Evolutionary conservation across 2,797 vertebrate genomes (phyloP), one percentile per base, ranked within the genome.

Genomic region (Pantherophis alleghaniensis): DNA sequence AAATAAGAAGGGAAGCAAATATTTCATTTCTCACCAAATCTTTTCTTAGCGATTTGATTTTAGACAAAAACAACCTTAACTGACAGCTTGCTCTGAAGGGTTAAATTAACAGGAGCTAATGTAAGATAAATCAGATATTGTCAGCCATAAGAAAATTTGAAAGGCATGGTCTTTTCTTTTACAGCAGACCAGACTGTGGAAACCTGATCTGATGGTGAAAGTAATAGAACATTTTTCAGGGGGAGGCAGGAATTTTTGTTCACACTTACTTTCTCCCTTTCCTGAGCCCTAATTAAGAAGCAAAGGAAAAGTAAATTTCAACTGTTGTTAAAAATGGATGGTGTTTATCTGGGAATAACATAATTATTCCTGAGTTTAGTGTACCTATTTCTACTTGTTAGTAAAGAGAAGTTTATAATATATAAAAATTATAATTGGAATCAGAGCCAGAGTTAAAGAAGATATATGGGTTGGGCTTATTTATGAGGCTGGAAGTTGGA

Each of bases 241-340:
- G 0, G 1, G 74, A 55, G 22, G 61, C 16, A 88, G 86, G 91
- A 42, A 11, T 42, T 42, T 47, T 47, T 83, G 1, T 2, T 14
- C 12, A 66, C 63, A 66, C 37, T 18, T 7, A 66, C 74, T 42
- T 42, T 79, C 60, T 91, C 92, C 37, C 1, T 6, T 1, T 26
- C 12, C 0, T 56, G 55, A 88, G 61, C 20, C 0, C 0, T 22
- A 12, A 10, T 91, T 55, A 83, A 16, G 0, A 94, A 37, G 79
- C 6, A 22, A 74, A 88, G 47, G 32, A 60, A 93, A 92, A 92
- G 66, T 0, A 32, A 61, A 5, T 16, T 89, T 4, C 2, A 4
- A 0, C 0, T 51, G 2, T 3, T 1, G 83, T 51, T 61, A 12
- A 91, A n/a, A 0, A 0, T 0, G 74, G n/a, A 16, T 37, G 0